These are phyloP conservation scores for Galleria mellonella DNA, from an alignment of 1,140 invertebrate genomes.

Conservation along the genomic window DNA sequence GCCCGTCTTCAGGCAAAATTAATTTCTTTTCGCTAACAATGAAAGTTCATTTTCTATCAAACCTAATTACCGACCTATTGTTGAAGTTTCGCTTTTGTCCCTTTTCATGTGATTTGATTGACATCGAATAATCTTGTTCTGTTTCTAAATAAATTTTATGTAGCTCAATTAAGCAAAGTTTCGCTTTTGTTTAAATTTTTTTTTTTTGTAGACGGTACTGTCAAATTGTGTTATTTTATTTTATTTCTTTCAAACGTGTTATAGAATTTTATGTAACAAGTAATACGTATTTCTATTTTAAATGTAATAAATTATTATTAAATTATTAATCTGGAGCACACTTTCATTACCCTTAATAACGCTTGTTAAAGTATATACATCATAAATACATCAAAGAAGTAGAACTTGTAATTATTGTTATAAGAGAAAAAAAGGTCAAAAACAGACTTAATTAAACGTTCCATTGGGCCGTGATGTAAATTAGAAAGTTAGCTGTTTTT, in stretches of 20 bases:
- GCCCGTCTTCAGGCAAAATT: neutral
- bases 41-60: neutral
- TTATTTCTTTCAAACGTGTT: no score
- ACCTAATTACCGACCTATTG: neutral
- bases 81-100: neutral
- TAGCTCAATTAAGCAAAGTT: no score
- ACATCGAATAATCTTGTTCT: neutral
- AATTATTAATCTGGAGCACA: no score
- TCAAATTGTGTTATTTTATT: no score
- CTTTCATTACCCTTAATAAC: constrained; percentile 2
- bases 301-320: no score
- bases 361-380: constrained; percentile 6
- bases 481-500: constrained; percentile 32
- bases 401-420: constrained; percentile 38
- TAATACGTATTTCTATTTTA: no score
- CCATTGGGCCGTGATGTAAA: constrained; percentile 26
- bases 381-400: constrained; percentile 32
- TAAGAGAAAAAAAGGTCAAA: constrained; percentile 25
- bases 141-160: neutral
- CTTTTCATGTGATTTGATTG: neutral
- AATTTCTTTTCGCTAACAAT: neutral
- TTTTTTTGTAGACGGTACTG: no score
- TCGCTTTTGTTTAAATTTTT: no score
- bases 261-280: no score
- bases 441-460: constrained; percentile 36